These are phyloP conservation scores for Carassius auratus DNA, from an alignment of 2,113 vertebrate species.

Conservation along the genomic window DNA sequence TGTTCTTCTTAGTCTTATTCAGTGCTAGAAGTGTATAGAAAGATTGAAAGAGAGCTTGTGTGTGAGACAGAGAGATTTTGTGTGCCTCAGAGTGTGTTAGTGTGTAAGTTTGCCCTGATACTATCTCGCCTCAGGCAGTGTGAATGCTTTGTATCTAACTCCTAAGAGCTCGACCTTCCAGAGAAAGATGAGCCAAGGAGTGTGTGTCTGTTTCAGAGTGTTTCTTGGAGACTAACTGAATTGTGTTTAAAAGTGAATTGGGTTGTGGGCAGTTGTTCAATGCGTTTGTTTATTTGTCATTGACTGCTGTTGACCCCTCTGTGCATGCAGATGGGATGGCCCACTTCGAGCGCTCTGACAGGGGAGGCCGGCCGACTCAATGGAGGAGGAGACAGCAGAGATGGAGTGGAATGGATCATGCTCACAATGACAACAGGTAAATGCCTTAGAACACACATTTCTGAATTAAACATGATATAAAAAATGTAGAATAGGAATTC, in stretches of 20 bases:
- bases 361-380: constrained; percentile 82
- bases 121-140: constrained; percentile 17
- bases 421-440: constrained; percentile 80
- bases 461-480: neutral
- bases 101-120: constrained; percentile 1
- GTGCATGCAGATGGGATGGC: constrained; percentile 84
- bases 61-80: neutral
- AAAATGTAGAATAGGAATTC: neutral
- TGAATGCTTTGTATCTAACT: constrained; percentile 18
- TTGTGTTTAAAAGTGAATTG: neutral
- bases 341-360: constrained; percentile 81
- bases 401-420: constrained; percentile 83
- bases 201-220: neutral
- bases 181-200: neutral
- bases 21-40: neutral
- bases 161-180: constrained; percentile 4
- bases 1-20: constrained; percentile 15
- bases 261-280: neutral
- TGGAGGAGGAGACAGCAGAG: constrained; percentile 85
- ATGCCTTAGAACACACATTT: neutral
- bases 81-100: neutral
- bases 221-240: constrained; percentile 29
- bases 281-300: constrained; percentile 45
- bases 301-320: constrained; percentile 44
- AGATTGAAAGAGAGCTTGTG: neutral